Conservation (phyloP, 2,888 invertebrate genomes). For the Noctua janthe region DNA sequence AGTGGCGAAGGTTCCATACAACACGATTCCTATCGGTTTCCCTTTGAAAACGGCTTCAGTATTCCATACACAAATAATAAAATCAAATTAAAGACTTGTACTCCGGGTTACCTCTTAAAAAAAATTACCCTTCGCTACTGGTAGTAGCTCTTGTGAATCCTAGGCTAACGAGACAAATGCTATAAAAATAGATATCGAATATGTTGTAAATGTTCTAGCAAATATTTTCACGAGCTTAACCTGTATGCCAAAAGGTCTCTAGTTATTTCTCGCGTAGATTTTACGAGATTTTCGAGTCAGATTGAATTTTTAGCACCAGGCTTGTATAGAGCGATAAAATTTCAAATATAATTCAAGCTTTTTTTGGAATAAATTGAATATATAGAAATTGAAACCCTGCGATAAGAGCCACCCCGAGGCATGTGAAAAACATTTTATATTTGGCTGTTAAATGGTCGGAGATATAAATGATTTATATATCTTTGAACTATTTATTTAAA, state of each 20-base stretch:
- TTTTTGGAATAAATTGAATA: conserved; percentile 45
- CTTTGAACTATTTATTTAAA: conserved; percentile 2
- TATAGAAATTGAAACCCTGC: conserved; percentile 34
- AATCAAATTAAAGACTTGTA: too few relatives aligned
- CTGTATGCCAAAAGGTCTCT: conserved; percentile 23
- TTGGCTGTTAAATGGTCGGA: conserved; percentile 9
- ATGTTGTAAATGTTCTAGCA: conserved; percentile 6
- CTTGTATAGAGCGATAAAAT: conserved; percentile 25
- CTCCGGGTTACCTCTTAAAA: too few relatives aligned
- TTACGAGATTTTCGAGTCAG: conserved; percentile 36
- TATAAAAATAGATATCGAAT: conserved; percentile 4
- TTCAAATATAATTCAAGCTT: conserved; percentile 53
- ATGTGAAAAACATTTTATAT: conserved; percentile 41
- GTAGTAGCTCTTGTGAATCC: neutral
- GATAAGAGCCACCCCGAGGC: conserved; percentile 15
- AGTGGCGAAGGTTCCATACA: too few relatives aligned
- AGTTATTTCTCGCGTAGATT: conserved; percentile 33
- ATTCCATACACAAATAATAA: too few relatives aligned
- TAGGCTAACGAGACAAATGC: neutral
- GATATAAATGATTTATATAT: neutral
- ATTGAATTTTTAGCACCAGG: conserved; percentile 50
- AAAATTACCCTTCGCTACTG: too few relatives aligned
- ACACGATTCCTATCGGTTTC: too few relatives aligned
- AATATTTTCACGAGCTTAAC: conserved; percentile 13
- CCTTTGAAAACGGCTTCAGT: too few relatives aligned